A percentile compares a stretch with the other conserved stretches of the same genome.
Evolutionary conservation across 2,113 vertebrate species (phyloP).

Genomic region (Opisthocomus hoazin): DNA sequence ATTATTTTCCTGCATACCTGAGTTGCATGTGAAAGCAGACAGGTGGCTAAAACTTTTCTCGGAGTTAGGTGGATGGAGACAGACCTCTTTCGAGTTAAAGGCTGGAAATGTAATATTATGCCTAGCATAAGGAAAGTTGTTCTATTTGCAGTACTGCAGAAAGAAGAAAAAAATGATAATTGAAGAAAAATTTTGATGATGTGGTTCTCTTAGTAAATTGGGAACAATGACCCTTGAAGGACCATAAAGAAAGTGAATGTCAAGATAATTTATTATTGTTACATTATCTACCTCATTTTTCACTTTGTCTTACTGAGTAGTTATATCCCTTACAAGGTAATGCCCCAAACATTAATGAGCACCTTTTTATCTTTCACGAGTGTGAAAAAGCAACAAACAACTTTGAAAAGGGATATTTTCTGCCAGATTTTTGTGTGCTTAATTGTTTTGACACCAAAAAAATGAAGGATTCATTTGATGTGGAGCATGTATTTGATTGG

Average conservation of each 20-base stretch:
- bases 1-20: neutral
- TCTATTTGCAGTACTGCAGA: constrained; percentile 65
- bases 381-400: constrained; percentile 21
- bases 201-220: constrained; percentile 84
- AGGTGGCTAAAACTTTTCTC: constrained; percentile 10
- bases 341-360: constrained; percentile 67
- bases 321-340: constrained; percentile 64
- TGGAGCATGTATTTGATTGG: neutral
- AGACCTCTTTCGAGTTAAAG: neutral
- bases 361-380: neutral
- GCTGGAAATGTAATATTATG: neutral
- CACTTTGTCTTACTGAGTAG: constrained; percentile 73
- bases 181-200: constrained; percentile 83
- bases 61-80: neutral
- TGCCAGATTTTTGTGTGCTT: neutral
- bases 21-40: neutral
- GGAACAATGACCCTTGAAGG: constrained; percentile 87
- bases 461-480: neutral
- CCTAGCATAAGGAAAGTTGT: constrained; percentile 48
- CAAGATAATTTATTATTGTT: constrained; percentile 87
- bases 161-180: constrained; percentile 74
- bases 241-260: constrained; percentile 85
- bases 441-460: neutral
- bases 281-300: constrained; percentile 79
- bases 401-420: neutral